Evolutionary conservation across 2,888 invertebrate species (phyloP), one percentile per base, ranked within the genome.

Genomic region (Parnassius orleans): DNA sequence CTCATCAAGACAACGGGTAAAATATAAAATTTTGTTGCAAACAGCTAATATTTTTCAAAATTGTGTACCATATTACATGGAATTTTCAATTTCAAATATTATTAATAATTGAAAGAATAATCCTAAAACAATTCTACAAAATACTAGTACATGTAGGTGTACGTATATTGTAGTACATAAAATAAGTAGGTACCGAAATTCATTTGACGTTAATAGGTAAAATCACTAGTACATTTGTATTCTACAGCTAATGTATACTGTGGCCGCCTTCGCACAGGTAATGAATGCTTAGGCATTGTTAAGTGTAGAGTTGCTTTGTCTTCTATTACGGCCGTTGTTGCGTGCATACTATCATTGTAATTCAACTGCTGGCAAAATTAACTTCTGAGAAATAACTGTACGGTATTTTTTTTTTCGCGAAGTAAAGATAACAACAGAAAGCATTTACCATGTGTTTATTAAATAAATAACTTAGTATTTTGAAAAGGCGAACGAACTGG

Each of bases 241-340:
- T 61, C 61, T 12, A 12, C 10, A 51, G 55, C 44, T 41, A 56
- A 46, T 51, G 50, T n/a, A 47, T 41, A 57, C 41, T 5, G 50
- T 1, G 48, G 42, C n/a, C 51, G 56, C 61, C 57, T 41, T 19
- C 51, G 61, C 57, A 52, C 61, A 57, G 61, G 46, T 57, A 62
- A 62, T 57, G 57, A 62, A 61, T 50, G 57, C 44, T 57, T 48
- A 46, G 50, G 53, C 57, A 62, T 62, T 62, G 61, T 61, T 61
- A 53, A 57, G n/a, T 51, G 53, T 52, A 46, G 51, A 52, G 47
- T 43, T 14, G 52, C 61, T 57, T 62, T 62, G 57, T 57, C 61
- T 56, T 43, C 10, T n/a, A 58, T 46, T 5, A 44, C 43, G 33
- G 15, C 24, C 44, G 46, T 46, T 51, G 24, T 47, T 33, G 12